phyloP scores from a whole-genome alignment of 1,140 invertebrate species.

The Linepithema humile region DNA sequence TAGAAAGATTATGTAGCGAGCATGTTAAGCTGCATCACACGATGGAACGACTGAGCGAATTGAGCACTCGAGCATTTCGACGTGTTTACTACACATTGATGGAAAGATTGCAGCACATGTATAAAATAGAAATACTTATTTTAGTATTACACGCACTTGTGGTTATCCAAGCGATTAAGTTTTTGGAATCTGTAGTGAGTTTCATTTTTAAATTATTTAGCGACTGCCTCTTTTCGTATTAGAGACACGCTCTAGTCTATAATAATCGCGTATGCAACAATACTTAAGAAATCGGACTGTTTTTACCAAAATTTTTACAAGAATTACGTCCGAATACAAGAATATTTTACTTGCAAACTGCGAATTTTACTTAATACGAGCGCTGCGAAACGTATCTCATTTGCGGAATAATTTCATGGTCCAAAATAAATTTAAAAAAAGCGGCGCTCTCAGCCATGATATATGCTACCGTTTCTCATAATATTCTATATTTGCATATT shows the following conservation, averaged over 20 bases:
- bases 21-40: constrained; percentile 78
- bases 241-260: constrained; percentile 19
- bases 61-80: constrained; percentile 73
- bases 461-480: constrained; percentile 23
- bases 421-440: constrained; percentile 35
- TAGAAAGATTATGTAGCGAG: constrained; percentile 75
- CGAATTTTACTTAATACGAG: constrained; percentile 46
- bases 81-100: constrained; percentile 76
- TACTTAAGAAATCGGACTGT: constrained; percentile 20
- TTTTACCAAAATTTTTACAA: constrained; percentile 40
- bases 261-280: constrained; percentile 24
- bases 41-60: constrained; percentile 76
- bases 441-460: constrained; percentile 31
- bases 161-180: constrained; percentile 71
- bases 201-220: constrained; percentile 71
- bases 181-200: constrained; percentile 68
- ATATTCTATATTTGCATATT: constrained; percentile 43
- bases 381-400: constrained; percentile 22
- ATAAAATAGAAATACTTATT: constrained; percentile 79
- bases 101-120: constrained; percentile 77
- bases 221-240: constrained; percentile 58
- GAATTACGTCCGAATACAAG: not conserved
- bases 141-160: constrained; percentile 74
- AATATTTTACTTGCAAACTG: constrained; percentile 47
- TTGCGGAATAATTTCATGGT: constrained; percentile 39